phyloP scores from a whole-genome alignment of 2,888 invertebrate genomes.

The Nebria salina region DNA sequence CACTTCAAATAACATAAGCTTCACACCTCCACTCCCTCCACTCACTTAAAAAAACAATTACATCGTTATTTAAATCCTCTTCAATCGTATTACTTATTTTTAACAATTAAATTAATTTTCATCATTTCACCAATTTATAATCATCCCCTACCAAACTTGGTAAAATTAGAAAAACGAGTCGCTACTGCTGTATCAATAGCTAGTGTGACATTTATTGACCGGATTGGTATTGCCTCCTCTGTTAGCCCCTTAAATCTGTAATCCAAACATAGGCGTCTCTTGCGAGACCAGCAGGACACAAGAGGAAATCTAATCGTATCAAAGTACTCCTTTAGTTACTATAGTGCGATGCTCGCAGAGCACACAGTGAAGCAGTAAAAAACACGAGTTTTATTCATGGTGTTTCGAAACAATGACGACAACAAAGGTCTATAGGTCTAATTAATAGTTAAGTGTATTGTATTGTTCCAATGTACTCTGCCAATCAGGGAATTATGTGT shows the following conservation, averaged over 20 bases:
- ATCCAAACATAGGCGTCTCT: not conserved
- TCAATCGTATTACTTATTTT: no score
- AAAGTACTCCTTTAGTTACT: not conserved
- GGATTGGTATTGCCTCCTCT: constrained; percentile 9
- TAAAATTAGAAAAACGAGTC: not conserved
- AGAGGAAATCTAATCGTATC: not conserved
- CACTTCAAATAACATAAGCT: not conserved
- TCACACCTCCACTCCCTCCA: no score
- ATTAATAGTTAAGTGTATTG: no score
- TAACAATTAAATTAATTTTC: no score
- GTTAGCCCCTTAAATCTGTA: constrained; percentile 6
- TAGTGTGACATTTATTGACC: constrained; percentile 15
- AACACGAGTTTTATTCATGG: not conserved
- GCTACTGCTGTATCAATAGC: not conserved
- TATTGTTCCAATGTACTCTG: no score
- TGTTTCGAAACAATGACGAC: no score
- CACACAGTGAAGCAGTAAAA: not conserved
- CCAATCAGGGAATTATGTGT: no score
- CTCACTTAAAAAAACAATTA: no score
- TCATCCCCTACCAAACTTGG: no score
- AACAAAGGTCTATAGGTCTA: no score
- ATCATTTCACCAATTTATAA: no score
- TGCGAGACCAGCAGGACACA: not conserved
- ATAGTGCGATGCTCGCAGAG: not conserved
- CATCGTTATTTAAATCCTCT: no score